phyloP scores from a whole-genome alignment of 2,888 invertebrate genomes.

The Pheosia tremula region DNA sequence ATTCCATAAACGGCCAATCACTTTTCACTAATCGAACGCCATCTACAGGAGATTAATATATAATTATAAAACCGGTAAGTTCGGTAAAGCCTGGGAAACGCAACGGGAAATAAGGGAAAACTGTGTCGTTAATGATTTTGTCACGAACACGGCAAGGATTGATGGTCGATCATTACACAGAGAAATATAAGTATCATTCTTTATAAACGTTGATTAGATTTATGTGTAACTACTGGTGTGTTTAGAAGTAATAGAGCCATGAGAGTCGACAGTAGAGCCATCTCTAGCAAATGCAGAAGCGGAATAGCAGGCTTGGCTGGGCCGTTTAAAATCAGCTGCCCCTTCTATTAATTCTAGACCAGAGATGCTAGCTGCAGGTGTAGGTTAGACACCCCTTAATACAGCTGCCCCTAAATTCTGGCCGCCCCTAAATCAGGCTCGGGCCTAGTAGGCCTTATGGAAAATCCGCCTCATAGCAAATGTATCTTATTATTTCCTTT shows the following conservation, averaged over 20 bases:
- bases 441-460: no score
- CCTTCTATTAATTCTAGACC: no score
- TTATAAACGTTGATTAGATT: slow-evolving; percentile 25
- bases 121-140: slow-evolving; percentile 26
- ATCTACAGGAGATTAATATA: slow-evolving; percentile 17
- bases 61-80: slow-evolving; percentile 28
- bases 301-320: no score
- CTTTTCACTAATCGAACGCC: not conserved
- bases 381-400: no score
- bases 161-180: slow-evolving; percentile 23
- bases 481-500: no score
- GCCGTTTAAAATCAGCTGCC: no score
- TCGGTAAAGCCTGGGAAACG: slow-evolving; percentile 49
- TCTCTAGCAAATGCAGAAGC: no score
- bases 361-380: no score
- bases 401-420: no score
- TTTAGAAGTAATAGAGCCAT: not conserved
- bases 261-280: no score
- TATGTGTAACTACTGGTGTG: slow-evolving; percentile 17
- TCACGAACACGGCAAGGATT: slow-evolving; percentile 22
- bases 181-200: not conserved
- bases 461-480: no score
- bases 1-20: slow-evolving; percentile 1
- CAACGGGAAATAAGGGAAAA: slow-evolving; percentile 41
- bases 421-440: no score